phyloP scores from a whole-genome alignment of 2,888 invertebrate genomes.

The Drosophila imparisetae region DNA sequence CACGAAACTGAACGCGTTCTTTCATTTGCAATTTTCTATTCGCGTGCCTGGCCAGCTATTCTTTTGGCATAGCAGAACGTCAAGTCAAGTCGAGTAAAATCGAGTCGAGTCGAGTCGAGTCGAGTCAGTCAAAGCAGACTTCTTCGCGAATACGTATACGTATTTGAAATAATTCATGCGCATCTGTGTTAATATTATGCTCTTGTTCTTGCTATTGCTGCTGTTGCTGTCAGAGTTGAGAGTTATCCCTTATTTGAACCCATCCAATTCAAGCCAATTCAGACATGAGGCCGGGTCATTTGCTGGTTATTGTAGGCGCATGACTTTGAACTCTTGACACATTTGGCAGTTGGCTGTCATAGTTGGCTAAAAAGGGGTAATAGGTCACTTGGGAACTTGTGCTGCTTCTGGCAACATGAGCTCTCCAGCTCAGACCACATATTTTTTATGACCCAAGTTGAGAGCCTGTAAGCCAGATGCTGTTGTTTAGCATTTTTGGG shows the following conservation, averaged over 20 bases:
- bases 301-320: conserved; percentile 45
- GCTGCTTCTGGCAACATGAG: conserved; percentile 39
- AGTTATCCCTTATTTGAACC: conserved; percentile 56
- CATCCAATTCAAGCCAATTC: conserved; percentile 3
- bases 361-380: conserved; percentile 55
- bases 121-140: conserved; percentile 4
- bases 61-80: conserved; percentile 7
- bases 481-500: conserved; percentile 13
- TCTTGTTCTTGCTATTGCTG: conserved; percentile 1
- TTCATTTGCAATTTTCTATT: conserved; percentile 11
- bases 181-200: conserved; percentile 61
- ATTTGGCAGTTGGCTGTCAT: conserved; percentile 71
- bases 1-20: conserved; percentile 28
- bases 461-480: conserved; percentile 18
- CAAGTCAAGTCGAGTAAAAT: background rate
- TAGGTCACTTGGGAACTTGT: conserved; percentile 66
- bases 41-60: conserved; percentile 18
- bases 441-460: conserved; percentile 46
- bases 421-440: conserved; percentile 19
- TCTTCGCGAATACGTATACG: conserved; percentile 30
- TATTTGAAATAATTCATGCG: conserved; percentile 66
- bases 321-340: conserved; percentile 77
- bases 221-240: conserved; percentile 39
- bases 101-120: background rate
- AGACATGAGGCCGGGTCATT: conserved; percentile 28